A percentile compares a stretch with the other conserved stretches of the same genome.
phyloP scores from a whole-genome alignment of 2,888 invertebrate genomes.

The Tenthredo livida region DNA sequence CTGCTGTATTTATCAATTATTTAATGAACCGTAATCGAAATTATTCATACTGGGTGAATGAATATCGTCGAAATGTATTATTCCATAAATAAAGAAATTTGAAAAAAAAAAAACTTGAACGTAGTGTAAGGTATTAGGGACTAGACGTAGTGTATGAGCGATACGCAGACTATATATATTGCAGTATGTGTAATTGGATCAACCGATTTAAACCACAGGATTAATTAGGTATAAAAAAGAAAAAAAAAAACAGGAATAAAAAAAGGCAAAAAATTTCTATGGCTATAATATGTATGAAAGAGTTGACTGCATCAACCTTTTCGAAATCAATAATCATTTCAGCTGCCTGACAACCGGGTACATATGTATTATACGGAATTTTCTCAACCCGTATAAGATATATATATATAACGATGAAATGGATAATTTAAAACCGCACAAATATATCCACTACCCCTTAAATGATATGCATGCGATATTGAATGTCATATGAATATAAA shows the following conservation, averaged over 20 bases:
- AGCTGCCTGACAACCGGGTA: conserved; percentile 9
- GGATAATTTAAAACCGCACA: background rate
- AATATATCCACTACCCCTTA: no score
- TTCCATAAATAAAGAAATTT: background rate
- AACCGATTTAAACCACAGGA: background rate
- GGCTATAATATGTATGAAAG: background rate
- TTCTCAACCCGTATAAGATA: background rate
- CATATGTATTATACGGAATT: background rate
- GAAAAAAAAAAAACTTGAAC: background rate
- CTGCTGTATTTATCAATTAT: background rate
- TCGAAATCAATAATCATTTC: conserved; percentile 35
- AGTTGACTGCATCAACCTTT: conserved; percentile 24
- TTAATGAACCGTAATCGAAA: background rate
- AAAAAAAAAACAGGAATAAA: background rate
- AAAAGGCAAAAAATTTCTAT: background rate
- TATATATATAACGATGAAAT: background rate
- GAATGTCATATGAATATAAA: background rate
- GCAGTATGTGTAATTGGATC: background rate
- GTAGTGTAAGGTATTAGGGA: background rate
- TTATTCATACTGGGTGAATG: background rate
- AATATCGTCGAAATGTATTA: background rate
- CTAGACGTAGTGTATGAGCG: background rate
- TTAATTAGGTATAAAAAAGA: background rate
- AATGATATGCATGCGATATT: background rate
- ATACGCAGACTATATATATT: background rate